Base-by-base conservation (phyloP, 2,888 invertebrate genomes). In the Cataglyphis cursor region DNA sequence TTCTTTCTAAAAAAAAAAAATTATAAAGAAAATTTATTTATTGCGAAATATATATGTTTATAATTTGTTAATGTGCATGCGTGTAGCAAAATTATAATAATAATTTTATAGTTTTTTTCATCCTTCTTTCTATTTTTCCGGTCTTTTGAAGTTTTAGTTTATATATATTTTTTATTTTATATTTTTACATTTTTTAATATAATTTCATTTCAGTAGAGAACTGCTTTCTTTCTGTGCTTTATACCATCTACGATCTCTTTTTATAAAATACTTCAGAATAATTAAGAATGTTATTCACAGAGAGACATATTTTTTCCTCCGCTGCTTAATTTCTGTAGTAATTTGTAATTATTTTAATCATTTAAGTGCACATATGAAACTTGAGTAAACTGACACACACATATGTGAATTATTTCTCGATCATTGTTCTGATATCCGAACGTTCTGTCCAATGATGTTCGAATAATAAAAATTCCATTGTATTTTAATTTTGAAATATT, bases 171-270 rank as follows among this genome's bases (percentile, higher is more conserved):
- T n/a, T n/a, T n/a, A n/a, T n/a, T n/a, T n/a, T n/a, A n/a, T n/a
- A n/a, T n/a, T n/a, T n/a, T n/a, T n/a, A n/a, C n/a, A 28, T 70
- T 54, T 70, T 70, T 54, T 24, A 35, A 35, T 10, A 10, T 70
- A 70, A 18, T 24, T 35, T n/a, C 0, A 51, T 51, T 70, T 54
- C 21, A 70, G 21, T 54, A 21, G 15, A 21, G 9, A 54, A 21
- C 24, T 54, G 54, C 54, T 21, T 54, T 35, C 35, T 54, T 54
- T 70, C 35, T 35, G n/a, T 35, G 15, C n/a, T 54, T 31, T 54
- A 10, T 18, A 70, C 3, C 0, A 1, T 24, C 21, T 18, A 70
- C 51, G 12, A 21, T 4, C 15, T 21, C 54, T 70, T 70, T 70
- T 15, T 51, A 24, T 54, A 70, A 15, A 70, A 24, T 54, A 21